Conservation (phyloP, 2,797 vertebrate genomes). For the Melanotaenia trifasciata region DNA sequence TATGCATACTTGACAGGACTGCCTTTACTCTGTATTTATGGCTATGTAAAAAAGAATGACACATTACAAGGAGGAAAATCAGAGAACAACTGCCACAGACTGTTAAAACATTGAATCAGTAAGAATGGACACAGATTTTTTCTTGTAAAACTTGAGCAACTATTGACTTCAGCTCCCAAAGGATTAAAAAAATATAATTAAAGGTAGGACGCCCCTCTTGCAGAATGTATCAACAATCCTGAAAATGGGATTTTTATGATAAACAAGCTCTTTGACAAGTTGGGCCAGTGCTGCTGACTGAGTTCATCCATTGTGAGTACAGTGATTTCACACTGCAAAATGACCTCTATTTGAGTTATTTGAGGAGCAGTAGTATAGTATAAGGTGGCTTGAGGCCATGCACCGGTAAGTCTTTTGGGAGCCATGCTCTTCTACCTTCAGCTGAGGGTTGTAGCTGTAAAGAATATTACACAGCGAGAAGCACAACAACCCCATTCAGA, state of each 20-base stretch:
- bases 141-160: no score
- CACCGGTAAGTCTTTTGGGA: conserved; percentile 56
- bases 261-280: conserved; percentile 36
- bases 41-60: no score
- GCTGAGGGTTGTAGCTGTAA: conserved; percentile 28
- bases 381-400: conserved; percentile 63
- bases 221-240: not conserved
- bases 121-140: no score
- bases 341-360: conserved; percentile 74
- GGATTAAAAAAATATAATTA: not conserved
- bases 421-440: conserved; percentile 41
- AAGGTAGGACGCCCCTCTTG: not conserved
- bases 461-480: conserved; percentile 26
- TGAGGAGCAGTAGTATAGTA: conserved; percentile 60
- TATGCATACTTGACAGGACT: no score
- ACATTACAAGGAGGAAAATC: not conserved
- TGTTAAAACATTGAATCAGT: no score
- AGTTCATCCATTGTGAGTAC: conserved; percentile 61
- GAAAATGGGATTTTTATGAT: conserved; percentile 28
- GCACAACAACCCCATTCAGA: conserved; percentile 35
- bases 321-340: conserved; percentile 52
- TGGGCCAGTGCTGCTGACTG: conserved; percentile 47
- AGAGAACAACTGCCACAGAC: no score
- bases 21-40: no score
- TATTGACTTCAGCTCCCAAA: no score